A percentile compares a stretch with the other conserved stretches of the same genome.
Conservation (phyloP, 2,113 vertebrate genomes). For the Lepidiolamprologus cunningtoni region DNA sequence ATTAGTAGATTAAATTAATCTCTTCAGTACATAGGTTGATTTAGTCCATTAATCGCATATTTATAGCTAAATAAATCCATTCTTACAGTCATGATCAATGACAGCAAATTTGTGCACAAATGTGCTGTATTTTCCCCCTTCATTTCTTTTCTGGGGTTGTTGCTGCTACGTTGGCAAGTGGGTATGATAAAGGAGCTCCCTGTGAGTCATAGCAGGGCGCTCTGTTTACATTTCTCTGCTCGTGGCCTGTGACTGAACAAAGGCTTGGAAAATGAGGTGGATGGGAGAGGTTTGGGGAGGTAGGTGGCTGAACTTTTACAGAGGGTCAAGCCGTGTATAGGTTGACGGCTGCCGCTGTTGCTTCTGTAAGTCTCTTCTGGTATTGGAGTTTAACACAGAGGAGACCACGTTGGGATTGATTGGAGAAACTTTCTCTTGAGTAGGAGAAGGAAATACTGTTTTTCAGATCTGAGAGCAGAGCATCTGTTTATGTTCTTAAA, state of each 20-base stretch:
- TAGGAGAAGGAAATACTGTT: background rate
- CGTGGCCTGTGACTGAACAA: conserved; percentile 40
- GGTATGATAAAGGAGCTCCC: conserved; percentile 6
- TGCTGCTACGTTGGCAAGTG: conserved; percentile 19
- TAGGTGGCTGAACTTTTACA: background rate
- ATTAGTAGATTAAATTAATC: background rate
- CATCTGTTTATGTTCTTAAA: background rate
- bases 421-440: background rate
- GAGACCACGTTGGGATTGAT: background rate
- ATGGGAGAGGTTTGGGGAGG: background rate
- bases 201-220: conserved; percentile 34
- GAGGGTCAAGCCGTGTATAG: background rate
- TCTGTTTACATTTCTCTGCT: conserved; percentile 40
- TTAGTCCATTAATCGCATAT: background rate
- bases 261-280: conserved; percentile 31
- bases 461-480: background rate
- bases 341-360: background rate
- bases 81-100: background rate
- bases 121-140: background rate
- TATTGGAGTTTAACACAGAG: background rate
- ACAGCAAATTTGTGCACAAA: background rate
- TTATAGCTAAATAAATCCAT: background rate
- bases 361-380: background rate
- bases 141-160: background rate
- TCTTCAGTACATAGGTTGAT: background rate